A percentile compares a stretch with the other conserved stretches of the same genome.
These are phyloP conservation scores for Sweltsa coloradensis DNA, from an alignment of 1,140 invertebrate species.

Conservation along the genomic window DNA sequence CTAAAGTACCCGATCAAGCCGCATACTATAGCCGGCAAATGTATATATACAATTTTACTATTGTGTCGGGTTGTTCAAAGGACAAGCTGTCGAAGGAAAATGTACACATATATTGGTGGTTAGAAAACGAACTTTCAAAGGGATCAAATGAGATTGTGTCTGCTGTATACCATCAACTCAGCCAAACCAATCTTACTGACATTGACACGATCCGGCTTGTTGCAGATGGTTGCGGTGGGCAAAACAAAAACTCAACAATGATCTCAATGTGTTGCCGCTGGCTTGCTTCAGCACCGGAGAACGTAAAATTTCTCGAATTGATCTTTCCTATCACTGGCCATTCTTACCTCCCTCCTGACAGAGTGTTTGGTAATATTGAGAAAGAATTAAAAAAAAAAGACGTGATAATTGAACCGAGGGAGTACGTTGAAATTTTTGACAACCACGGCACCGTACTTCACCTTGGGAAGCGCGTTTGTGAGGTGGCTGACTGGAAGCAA, in stretches of 20 bases:
- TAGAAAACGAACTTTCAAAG: constrained; percentile 16
- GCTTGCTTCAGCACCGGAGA: constrained; percentile 14
- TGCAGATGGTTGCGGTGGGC: constrained; percentile 21
- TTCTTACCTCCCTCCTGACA: constrained; percentile 19
- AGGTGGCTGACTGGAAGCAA: constrained; percentile 16
- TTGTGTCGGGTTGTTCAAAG: constrained; percentile 23
- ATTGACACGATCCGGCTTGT: constrained; percentile 15
- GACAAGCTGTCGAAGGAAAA: constrained; percentile 17
- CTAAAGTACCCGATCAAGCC: constrained; percentile 22
- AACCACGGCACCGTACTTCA: constrained; percentile 15
- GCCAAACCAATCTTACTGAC: constrained; percentile 4
- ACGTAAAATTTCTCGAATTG: constrained; percentile 16
- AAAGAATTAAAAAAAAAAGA: constrained; percentile 17
- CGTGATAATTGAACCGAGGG: constrained; percentile 15
- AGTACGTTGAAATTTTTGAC: constrained; percentile 17
- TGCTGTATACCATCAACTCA: constrained; percentile 13
- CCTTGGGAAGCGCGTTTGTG: constrained; percentile 1
- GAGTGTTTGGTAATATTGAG: constrained; percentile 19
- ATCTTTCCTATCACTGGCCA: constrained; percentile 21
- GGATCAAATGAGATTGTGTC: constrained; percentile 19
- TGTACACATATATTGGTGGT: constrained; percentile 21
- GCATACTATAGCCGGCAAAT: constrained; percentile 26
- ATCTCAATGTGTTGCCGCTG: constrained; percentile 15
- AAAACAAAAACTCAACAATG: constrained; percentile 21
- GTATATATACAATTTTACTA: constrained; percentile 27